A percentile compares a stretch with the other conserved stretches of the same genome.
phyloP scores from a whole-genome alignment of 1,140 invertebrate genomes.

The Anagrus nilaparvatae region DNA sequence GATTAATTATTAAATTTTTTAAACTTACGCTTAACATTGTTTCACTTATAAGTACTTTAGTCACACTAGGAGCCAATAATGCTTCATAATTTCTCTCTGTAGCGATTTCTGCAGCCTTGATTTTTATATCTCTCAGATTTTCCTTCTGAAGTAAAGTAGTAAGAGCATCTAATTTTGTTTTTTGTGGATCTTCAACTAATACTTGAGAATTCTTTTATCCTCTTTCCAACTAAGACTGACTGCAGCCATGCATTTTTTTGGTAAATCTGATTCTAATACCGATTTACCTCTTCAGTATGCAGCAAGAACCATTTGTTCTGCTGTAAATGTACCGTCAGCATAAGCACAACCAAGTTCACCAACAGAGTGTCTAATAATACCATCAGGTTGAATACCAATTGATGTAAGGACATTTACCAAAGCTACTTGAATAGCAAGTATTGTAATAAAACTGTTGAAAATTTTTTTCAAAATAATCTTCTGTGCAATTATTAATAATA shows the following conservation, averaged over 20 bases:
- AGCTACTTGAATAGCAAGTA: slow-evolving; percentile 51
- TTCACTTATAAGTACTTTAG: slow-evolving; percentile 55
- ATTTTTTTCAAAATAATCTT: slow-evolving; percentile 45
- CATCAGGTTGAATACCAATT: slow-evolving; percentile 67
- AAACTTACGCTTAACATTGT: slow-evolving; percentile 54
- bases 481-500: slow-evolving; percentile 50
- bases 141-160: slow-evolving; percentile 63
- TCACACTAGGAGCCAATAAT: slow-evolving; percentile 46
- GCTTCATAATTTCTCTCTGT: slow-evolving; percentile 52
- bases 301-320: slow-evolving; percentile 71
- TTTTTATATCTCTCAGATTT: slow-evolving; percentile 60
- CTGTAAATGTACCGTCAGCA: slow-evolving; percentile 74
- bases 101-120: slow-evolving; percentile 70
- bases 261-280: slow-evolving; percentile 43
- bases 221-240: slow-evolving; percentile 41
- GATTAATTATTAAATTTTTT: not conserved
- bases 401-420: slow-evolving; percentile 65
- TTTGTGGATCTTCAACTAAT: slow-evolving; percentile 50
- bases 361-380: slow-evolving; percentile 81
- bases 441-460: not conserved
- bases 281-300: slow-evolving; percentile 54
- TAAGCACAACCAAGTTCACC: slow-evolving; percentile 84
- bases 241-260: slow-evolving; percentile 44
- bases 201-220: slow-evolving; percentile 50
- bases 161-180: slow-evolving; percentile 51